phyloP scores from a whole-genome alignment of 2,113 vertebrate genomes.

The Ptilorrhoa leucosticta region DNA sequence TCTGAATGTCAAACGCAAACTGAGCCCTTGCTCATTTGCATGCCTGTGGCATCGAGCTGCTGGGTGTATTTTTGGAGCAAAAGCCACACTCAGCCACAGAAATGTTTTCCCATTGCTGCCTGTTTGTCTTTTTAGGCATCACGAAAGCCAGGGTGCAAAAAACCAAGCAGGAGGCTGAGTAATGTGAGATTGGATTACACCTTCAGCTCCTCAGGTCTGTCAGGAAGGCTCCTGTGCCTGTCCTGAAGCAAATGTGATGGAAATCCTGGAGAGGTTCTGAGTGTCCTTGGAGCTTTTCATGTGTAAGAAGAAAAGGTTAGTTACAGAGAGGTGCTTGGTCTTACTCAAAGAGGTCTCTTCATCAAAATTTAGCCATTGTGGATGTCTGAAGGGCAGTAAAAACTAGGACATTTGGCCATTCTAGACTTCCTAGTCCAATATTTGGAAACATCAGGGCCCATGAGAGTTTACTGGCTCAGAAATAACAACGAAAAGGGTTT shows the following conservation, averaged over 20 bases:
- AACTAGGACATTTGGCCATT: not conserved
- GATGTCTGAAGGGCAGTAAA: not conserved
- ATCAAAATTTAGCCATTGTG: not conserved
- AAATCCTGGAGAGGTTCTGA: not conserved
- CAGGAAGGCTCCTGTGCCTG: not conserved
- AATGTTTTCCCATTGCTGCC: not conserved
- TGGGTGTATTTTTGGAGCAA: constrained; percentile 1
- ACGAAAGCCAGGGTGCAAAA: not conserved
- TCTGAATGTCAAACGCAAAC: not conserved
- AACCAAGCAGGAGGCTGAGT: fast-evolving
- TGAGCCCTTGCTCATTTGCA: not conserved
- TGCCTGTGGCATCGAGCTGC: not conserved
- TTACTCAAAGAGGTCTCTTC: not conserved
- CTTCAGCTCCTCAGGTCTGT: not conserved
- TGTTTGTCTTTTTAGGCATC: not conserved
- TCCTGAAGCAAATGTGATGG: not conserved
- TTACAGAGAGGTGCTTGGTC: not conserved
- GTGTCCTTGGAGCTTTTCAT: not conserved
- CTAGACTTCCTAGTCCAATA: not conserved
- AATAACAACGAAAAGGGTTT: not conserved
- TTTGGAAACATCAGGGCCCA: not conserved
- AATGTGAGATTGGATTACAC: not conserved
- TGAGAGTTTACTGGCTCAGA: not conserved
- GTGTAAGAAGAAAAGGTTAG: not conserved
- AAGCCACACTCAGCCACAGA: constrained; percentile 24